These are phyloP conservation scores for Lithophane semibrunnea DNA, from an alignment of 2,888 invertebrate species.

Conservation along the genomic window DNA sequence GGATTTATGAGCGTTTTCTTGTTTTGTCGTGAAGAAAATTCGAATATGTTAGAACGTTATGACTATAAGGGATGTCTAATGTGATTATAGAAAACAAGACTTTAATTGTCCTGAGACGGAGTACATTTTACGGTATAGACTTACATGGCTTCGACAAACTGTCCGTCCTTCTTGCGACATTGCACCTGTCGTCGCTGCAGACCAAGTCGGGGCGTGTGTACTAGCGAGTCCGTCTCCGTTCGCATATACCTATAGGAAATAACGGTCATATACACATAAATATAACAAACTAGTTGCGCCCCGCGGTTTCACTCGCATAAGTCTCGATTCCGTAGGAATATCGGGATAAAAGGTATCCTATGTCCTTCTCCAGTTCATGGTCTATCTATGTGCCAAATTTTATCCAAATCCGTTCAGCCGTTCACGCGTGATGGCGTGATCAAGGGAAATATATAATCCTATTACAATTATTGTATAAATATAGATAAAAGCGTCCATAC, in stretches of 20 bases:
- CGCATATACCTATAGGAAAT: conserved; percentile 68
- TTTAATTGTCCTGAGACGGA: too few species aligned
- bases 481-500: conserved; percentile 6
- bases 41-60: too few species aligned
- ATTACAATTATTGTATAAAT: too few species aligned
- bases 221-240: conserved; percentile 81
- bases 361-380: too few species aligned
- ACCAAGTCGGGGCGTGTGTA: conserved; percentile 87
- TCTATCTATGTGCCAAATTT: too few species aligned
- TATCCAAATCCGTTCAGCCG: too few species aligned
- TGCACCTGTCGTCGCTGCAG: conserved; percentile 85
- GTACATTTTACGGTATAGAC: conserved; percentile 62
- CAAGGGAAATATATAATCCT: too few species aligned
- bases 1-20: neutral
- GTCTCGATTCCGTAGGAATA: too few species aligned
- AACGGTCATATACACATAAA: neutral
- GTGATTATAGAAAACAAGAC: neutral
- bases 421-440: too few species aligned
- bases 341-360: too few species aligned
- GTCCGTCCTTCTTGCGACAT: conserved; percentile 84
- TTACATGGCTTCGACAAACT: conserved; percentile 85
- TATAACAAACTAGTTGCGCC: neutral
- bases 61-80: neutral
- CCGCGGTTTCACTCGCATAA: too few species aligned
- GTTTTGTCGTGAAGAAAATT: too few species aligned